Evolutionary conservation across 2,113 vertebrate genomes (phyloP).

Genomic region (Mugil cephalus): DNA sequence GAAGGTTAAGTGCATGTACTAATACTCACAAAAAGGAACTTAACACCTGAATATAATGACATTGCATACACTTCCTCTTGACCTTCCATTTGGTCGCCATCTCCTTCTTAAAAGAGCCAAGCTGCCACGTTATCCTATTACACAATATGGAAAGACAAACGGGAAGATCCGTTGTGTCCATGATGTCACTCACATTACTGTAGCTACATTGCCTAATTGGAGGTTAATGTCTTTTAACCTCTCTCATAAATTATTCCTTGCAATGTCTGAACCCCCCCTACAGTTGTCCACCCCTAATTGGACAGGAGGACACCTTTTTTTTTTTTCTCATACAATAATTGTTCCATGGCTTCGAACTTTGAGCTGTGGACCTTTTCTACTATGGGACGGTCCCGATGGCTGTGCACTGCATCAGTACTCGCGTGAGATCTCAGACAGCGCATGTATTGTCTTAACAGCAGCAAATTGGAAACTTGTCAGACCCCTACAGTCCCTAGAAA

Average conservation of each 20-base stretch:
- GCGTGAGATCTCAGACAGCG: conserved; percentile 12
- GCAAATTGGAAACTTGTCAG: conserved; percentile 6
- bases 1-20: conserved; percentile 82
- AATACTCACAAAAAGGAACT: conserved; percentile 77
- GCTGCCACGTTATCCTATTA: conserved; percentile 33
- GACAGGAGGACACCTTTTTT: conserved; percentile 35
- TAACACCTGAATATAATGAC: conserved; percentile 71
- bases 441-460: conserved; percentile 5
- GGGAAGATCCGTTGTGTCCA: conserved; percentile 19
- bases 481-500: not conserved
- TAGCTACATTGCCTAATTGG: conserved; percentile 57
- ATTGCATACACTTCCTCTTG: conserved; percentile 61
- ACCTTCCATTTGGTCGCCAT: conserved; percentile 40
- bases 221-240: conserved; percentile 72
- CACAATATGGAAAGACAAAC: conserved; percentile 31
- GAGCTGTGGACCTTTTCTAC: not conserved
- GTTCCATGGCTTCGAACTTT: not conserved
- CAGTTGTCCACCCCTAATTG: conserved; percentile 26
- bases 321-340: conserved; percentile 13
- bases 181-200: conserved; percentile 50
- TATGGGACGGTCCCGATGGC: conserved; percentile 2
- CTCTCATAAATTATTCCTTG: conserved; percentile 72
- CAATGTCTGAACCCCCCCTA: conserved; percentile 62
- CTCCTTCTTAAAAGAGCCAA: conserved; percentile 17
- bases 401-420: conserved; percentile 10